Conservation (phyloP, 2,797 vertebrate genomes). For the Urocyon cinereoargenteus region DNA sequence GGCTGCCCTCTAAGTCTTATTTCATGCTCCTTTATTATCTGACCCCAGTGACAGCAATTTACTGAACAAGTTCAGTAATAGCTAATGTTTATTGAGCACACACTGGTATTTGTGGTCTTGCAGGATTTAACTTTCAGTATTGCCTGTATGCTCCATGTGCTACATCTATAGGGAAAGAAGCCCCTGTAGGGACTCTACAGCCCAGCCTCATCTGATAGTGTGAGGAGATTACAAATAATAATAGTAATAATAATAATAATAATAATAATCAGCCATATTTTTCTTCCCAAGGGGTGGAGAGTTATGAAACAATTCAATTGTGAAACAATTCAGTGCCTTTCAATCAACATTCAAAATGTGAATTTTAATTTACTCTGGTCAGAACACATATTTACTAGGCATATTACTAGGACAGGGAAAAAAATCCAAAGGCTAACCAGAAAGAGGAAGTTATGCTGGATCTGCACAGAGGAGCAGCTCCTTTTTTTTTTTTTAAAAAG, state of each 20-base stretch:
- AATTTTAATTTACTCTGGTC: conserved; percentile 23
- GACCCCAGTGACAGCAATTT: background rate
- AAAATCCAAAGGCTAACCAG: background rate
- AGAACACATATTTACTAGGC: conserved; percentile 5
- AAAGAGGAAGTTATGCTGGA: background rate
- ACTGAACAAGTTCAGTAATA: background rate
- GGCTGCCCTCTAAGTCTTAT: background rate
- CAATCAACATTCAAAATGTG: background rate
- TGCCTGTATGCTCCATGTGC: background rate
- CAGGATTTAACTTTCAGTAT: background rate
- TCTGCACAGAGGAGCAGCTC: background rate
- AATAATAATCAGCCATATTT: background rate
- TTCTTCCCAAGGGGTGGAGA: background rate
- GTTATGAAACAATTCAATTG: background rate
- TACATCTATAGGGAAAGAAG: background rate
- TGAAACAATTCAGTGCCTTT: background rate
- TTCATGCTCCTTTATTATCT: background rate
- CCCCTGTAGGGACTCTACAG: too few species aligned
- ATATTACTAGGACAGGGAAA: background rate
- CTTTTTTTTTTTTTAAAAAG: too few species aligned
- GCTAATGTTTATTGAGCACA: background rate
- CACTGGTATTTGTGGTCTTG: background rate
- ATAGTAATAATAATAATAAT: too few species aligned
- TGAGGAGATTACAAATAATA: background rate
- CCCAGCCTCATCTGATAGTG: background rate